Evolutionary conservation across 2,888 invertebrate species (phyloP).

Genomic region (Pristionchus arcanus): DNA sequence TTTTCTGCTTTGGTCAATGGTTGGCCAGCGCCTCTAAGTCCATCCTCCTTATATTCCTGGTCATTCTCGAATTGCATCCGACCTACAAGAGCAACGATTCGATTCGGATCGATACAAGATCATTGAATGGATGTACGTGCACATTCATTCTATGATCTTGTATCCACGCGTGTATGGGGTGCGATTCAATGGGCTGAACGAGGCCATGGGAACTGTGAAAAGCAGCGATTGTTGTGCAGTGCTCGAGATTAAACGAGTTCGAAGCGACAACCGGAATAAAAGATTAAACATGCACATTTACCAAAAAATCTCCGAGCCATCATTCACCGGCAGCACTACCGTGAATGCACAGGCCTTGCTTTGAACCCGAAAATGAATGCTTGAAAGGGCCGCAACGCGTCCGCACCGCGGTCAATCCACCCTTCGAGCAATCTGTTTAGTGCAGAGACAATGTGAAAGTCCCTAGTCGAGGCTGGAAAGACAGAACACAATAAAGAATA

Average conservation of each 20-base stretch:
- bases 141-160: background rate
- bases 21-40: constrained; percentile 68
- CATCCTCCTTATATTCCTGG: constrained; percentile 66
- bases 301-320: constrained; percentile 40
- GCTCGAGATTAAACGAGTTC: background rate
- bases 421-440: constrained; percentile 23
- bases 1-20: constrained; percentile 71
- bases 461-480: background rate
- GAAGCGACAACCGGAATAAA: constrained; percentile 29
- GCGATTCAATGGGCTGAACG: background rate
- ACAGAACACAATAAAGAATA: background rate
- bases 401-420: constrained; percentile 53
- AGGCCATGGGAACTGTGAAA: background rate
- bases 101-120: background rate
- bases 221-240: constrained; percentile 9
- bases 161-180: background rate
- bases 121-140: background rate
- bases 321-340: constrained; percentile 11
- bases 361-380: constrained; percentile 41
- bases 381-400: constrained; percentile 53
- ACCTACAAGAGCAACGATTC: constrained; percentile 29
- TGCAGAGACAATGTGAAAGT: constrained; percentile 12
- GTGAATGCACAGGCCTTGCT: constrained; percentile 35
- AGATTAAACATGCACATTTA: background rate
- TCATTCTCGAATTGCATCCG: constrained; percentile 60